A percentile compares a stretch with the other conserved stretches of the same genome.
These are phyloP conservation scores for Heliconius nattereri DNA, from an alignment of 1,140 invertebrate species.

Conservation along the genomic window DNA sequence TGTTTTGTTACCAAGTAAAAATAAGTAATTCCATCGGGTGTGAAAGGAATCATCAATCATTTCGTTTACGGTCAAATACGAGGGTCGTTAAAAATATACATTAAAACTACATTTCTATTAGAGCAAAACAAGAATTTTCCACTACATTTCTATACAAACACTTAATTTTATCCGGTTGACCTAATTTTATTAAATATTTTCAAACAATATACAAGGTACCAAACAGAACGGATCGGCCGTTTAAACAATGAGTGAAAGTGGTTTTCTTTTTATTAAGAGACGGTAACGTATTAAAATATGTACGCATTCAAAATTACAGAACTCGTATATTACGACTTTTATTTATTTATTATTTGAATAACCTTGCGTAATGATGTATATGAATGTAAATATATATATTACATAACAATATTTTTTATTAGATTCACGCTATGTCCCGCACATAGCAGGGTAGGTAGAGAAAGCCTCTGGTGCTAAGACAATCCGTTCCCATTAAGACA, in stretches of 20 bases:
- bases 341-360: neutral
- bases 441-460: no score
- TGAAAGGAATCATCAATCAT: no score
- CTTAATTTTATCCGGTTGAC: neutral
- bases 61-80: no score
- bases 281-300: neutral
- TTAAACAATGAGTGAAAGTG: constrained; percentile 35
- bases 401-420: no score
- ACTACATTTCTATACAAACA: neutral
- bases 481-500: no score
- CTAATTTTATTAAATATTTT: constrained; percentile 3
- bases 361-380: neutral
- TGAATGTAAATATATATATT: neutral
- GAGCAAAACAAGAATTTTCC: no score
- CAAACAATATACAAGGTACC: constrained; percentile 3
- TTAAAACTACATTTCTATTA: no score
- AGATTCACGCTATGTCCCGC: no score
- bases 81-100: no score
- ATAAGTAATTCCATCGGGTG: no score
- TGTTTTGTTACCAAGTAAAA: no score
- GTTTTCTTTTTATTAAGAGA: constrained; percentile 30
- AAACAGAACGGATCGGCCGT: constrained; percentile 26
- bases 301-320: constrained; percentile 10
- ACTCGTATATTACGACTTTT: neutral
- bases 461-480: no score